Percentiles rank a stretch among this genome's conserved stretches.
Evolutionary conservation across 2,797 vertebrate genomes (phyloP).

Genomic region (Benthosema pterotum): DNA sequence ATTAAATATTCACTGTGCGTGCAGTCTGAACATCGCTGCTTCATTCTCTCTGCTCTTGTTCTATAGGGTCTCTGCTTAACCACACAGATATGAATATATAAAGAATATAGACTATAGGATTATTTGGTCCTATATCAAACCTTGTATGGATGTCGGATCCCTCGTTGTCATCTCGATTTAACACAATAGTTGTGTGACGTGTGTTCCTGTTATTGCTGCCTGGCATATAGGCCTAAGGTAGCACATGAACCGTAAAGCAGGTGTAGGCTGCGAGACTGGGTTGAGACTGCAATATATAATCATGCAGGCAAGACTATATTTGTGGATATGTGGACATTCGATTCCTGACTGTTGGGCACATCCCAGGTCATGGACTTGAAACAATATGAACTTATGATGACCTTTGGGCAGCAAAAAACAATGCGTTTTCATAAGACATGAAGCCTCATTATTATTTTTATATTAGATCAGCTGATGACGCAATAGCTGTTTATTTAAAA

Average conservation of each 20-base stretch:
- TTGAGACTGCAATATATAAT: constrained; percentile 8
- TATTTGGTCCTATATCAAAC: neutral
- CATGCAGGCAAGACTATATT: constrained; percentile 10
- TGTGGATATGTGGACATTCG: constrained; percentile 32
- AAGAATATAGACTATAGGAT: neutral
- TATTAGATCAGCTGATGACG: constrained; percentile 50
- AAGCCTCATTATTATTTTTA: constrained; percentile 39
- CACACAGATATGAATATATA: no score
- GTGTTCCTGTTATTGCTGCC: constrained; percentile 23
- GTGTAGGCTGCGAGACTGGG: no score
- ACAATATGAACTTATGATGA: constrained; percentile 87
- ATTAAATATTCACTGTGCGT: constrained; percentile 80
- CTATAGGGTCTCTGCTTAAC: no score
- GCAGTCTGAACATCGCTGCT: constrained; percentile 59
- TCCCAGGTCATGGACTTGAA: constrained; percentile 27
- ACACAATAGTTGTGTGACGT: constrained; percentile 8
- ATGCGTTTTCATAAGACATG: constrained; percentile 14
- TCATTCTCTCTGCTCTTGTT: constrained; percentile 29
- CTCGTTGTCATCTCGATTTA: constrained; percentile 7
- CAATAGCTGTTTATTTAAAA: neutral
- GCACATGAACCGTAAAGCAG: constrained; percentile 25
- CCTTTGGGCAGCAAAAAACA: constrained; percentile 81
- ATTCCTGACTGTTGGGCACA: constrained; percentile 24
- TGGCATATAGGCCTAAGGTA: constrained; percentile 3
- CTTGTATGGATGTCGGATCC: no score